Evolutionary conservation across 1,140 invertebrate species (phyloP).

Genomic region (Copidosoma floridanum): DNA sequence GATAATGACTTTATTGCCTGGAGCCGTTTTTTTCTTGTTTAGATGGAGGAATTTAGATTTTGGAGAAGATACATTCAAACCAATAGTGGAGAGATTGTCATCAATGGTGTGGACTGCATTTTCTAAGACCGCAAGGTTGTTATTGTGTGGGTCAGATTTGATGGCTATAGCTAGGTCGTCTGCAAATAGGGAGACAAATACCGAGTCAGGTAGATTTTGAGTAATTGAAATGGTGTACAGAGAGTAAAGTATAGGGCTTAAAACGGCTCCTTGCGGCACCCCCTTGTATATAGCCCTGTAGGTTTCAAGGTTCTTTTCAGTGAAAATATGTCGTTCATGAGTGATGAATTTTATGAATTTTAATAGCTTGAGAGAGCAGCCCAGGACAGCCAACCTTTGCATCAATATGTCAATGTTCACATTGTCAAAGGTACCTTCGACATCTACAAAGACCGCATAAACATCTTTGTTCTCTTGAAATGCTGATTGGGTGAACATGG

Average conservation of each 20-base stretch:
- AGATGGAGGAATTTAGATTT: not conserved
- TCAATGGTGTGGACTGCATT: too few relatives aligned
- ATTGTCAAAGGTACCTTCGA: constrained; percentile 28
- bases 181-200: constrained; percentile 4
- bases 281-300: not conserved
- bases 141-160: too few relatives aligned
- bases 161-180: constrained; percentile 25
- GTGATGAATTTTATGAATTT: not conserved
- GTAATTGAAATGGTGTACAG: constrained; percentile 12
- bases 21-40: not conserved
- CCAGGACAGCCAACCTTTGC: not conserved
- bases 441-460: constrained; percentile 16
- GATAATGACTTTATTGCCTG: not conserved
- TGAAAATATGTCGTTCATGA: not conserved
- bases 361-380: not conserved
- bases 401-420: constrained; percentile 13
- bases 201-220: not conserved
- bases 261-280: not conserved
- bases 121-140: too few relatives aligned
- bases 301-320: not conserved
- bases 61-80: not conserved
- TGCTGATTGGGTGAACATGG: constrained; percentile 6
- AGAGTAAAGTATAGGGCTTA: constrained; percentile 1
- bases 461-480: not conserved
- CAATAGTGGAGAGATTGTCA: too few relatives aligned